A percentile compares a stretch with the other conserved stretches of the same genome.
phyloP scores from a whole-genome alignment of 2,888 invertebrate species.

The Onchidella celtica region DNA sequence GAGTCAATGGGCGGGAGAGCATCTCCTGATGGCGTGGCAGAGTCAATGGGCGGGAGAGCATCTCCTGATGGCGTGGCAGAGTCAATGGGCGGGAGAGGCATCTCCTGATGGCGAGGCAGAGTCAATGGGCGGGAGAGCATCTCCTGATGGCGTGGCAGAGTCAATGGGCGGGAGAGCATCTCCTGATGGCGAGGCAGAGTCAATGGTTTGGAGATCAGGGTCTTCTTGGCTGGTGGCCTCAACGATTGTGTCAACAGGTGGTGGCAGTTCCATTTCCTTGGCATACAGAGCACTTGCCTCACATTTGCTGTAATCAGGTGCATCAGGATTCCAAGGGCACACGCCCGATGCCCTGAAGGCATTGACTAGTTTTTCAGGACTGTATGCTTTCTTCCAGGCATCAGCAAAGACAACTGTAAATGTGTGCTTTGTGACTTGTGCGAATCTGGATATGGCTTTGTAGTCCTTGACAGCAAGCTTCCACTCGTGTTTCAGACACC shows the following conservation, averaged over 20 bases:
- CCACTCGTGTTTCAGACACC: slow-evolving; percentile 4
- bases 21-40: too few species aligned
- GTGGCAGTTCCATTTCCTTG: not conserved
- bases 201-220: slow-evolving; percentile 1
- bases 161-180: too few species aligned
- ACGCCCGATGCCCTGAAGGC: slow-evolving; percentile 14
- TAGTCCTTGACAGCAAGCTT: not conserved
- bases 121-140: too few species aligned
- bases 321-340: slow-evolving; percentile 24
- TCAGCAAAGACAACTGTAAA: slow-evolving; percentile 11
- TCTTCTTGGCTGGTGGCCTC: slow-evolving; percentile 21
- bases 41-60: too few species aligned
- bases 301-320: slow-evolving; percentile 3
- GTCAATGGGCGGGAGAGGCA: too few species aligned
- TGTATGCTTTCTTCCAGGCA: slow-evolving; percentile 23
- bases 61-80: too few species aligned
- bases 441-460: not conserved
- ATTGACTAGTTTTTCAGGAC: slow-evolving; percentile 5
- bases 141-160: too few species aligned
- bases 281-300: slow-evolving; percentile 14
- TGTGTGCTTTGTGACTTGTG: not conserved
- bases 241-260: not conserved
- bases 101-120: too few species aligned
- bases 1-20: too few species aligned
- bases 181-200: not conserved